Percentiles rank a stretch among this genome's conserved stretches.
These are phyloP conservation scores for Rafetus swinhoei DNA, from an alignment of 2,113 vertebrate genomes.

Conservation along the genomic window DNA sequence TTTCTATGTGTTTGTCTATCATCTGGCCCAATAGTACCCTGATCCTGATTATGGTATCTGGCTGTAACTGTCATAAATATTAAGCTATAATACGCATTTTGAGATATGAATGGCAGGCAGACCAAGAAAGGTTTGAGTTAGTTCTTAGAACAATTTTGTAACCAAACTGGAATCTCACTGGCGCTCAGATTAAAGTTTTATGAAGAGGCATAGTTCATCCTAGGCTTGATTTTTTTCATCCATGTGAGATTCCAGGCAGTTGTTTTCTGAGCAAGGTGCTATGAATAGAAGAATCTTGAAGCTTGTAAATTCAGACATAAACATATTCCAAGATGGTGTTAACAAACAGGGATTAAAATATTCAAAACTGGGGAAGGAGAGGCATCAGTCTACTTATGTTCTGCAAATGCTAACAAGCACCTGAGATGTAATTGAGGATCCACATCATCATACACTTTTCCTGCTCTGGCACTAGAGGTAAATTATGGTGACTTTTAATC, in stretches of 20 bases:
- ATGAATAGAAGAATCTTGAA: slow-evolving; percentile 19
- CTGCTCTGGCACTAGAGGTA: slow-evolving; percentile 23
- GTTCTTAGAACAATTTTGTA: not conserved
- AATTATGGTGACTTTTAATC: slow-evolving; percentile 31
- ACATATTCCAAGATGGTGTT: slow-evolving; percentile 21
- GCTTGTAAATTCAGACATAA: slow-evolving; percentile 22
- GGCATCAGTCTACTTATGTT: slow-evolving; percentile 27
- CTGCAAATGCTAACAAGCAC: slow-evolving; percentile 53
- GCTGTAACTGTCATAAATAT: slow-evolving; percentile 2
- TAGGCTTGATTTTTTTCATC: slow-evolving; percentile 5
- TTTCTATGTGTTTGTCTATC: not conserved
- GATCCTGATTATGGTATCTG: not conserved
- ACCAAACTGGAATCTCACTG: slow-evolving; percentile 35
- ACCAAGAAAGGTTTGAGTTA: not conserved
- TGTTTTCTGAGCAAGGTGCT: not conserved
- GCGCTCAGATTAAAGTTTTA: not conserved
- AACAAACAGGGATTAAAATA: slow-evolving; percentile 45
- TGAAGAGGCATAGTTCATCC: not conserved
- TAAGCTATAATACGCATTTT: not conserved
- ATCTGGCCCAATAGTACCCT: not conserved
- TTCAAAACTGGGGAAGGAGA: slow-evolving; percentile 26
- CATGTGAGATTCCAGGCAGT: slow-evolving; percentile 17
- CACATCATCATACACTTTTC: slow-evolving; percentile 38
- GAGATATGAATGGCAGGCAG: not conserved
- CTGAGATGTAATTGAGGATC: slow-evolving; percentile 41